phyloP scores from a whole-genome alignment of 2,888 invertebrate genomes.

The Dynastes tityus region DNA sequence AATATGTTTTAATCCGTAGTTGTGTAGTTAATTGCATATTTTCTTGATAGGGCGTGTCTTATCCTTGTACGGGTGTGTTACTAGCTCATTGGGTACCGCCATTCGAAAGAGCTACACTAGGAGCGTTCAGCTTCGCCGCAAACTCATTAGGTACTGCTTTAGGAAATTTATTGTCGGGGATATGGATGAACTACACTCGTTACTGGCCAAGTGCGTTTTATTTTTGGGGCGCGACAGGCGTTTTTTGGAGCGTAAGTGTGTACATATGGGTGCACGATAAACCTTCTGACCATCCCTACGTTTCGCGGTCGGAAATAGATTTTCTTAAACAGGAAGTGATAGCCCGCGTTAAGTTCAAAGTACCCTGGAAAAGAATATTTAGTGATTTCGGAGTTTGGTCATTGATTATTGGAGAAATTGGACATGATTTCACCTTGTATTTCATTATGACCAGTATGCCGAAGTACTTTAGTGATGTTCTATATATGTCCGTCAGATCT shows the following conservation, averaged over 20 bases:
- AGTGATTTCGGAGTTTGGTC: constrained; percentile 81
- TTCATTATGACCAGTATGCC: constrained; percentile 82
- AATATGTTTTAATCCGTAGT: too few relatives aligned
- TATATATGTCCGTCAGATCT: constrained; percentile 77
- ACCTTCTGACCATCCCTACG: constrained; percentile 70
- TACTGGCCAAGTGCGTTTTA: constrained; percentile 68
- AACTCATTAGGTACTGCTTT: constrained; percentile 77
- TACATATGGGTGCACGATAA: constrained; percentile 70
- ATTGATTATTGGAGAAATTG: constrained; percentile 81
- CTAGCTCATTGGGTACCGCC: constrained; percentile 77
- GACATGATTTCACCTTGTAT: constrained; percentile 82
- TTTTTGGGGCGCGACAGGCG: constrained; percentile 34
- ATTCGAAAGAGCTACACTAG: constrained; percentile 73
- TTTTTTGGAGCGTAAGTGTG: constrained; percentile 49
- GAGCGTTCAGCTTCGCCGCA: constrained; percentile 76
- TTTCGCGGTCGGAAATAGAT: constrained; percentile 39
- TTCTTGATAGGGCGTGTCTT: constrained; percentile 73
- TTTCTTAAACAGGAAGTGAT: constrained; percentile 27
- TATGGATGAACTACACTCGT: constrained; percentile 71
- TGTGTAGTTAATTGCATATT: too few relatives aligned
- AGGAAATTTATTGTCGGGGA: constrained; percentile 70
- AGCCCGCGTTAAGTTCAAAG: constrained; percentile 34
- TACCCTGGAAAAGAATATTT: constrained; percentile 44
- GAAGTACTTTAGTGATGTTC: constrained; percentile 79
- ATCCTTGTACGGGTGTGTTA: constrained; percentile 76